Conservation (phyloP, 2,113 vertebrate species). For the Onychostoma macrolepis region DNA sequence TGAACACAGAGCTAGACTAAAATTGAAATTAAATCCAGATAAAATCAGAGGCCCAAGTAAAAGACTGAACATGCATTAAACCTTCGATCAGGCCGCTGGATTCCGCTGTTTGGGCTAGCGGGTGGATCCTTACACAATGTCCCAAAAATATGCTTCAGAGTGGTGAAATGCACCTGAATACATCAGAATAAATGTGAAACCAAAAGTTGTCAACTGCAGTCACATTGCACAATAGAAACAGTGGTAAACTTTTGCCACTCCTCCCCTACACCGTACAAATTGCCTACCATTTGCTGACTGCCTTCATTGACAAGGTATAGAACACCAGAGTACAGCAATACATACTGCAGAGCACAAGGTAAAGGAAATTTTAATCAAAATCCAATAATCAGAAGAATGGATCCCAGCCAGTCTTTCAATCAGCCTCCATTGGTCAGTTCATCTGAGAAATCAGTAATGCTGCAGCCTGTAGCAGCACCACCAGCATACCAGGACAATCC, state of each 20-base stretch:
- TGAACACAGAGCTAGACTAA: too few species aligned
- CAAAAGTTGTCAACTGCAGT: too few species aligned
- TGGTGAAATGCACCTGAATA: too few species aligned
- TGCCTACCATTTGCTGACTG: not conserved
- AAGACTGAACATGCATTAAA: too few species aligned
- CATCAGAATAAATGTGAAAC: too few species aligned
- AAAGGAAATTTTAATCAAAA: not conserved
- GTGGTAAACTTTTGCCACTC: not conserved
- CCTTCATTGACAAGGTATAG: not conserved
- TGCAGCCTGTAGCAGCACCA: not conserved
- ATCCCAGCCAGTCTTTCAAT: slow-evolving; percentile 36
- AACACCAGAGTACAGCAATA: not conserved
- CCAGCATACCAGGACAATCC: not conserved
- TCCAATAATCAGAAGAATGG: slow-evolving; percentile 55
- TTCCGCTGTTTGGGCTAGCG: too few species aligned
- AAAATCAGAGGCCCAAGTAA: too few species aligned
- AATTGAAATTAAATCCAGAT: too few species aligned
- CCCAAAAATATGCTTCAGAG: too few species aligned
- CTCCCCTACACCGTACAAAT: not conserved
- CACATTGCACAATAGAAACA: too few species aligned
- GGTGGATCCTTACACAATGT: too few species aligned
- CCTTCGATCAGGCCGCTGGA: too few species aligned
- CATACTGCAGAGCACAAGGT: not conserved
- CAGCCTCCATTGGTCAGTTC: not conserved
- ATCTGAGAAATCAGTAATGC: slow-evolving; percentile 53